Evolutionary conservation across 1,140 invertebrate genomes (phyloP), one percentile per base, ranked within the genome.

Genomic region (Monochamus saltuarius): DNA sequence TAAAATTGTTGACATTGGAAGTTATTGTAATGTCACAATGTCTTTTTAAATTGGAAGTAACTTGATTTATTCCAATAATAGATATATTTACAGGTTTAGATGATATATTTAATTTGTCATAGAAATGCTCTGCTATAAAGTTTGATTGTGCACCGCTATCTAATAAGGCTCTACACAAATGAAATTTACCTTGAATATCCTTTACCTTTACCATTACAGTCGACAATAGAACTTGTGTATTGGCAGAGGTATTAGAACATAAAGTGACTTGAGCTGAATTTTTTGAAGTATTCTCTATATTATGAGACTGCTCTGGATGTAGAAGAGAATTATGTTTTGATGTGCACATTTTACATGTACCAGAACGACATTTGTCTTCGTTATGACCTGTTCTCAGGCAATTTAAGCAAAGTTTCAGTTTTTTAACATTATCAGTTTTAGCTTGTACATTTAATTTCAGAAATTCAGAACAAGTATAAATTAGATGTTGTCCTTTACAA

Each of bases 1-100:
- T 42, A 37, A 62, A 66, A 7, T 46, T 35, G 17, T 50, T 59
- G 42, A 52, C 16, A 0, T 14, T 7, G n/a, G 43, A 38, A 1
- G 39, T 13, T 4, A 56, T 19, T 2, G 8, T 46, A 4, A 56
- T 0, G 4, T 29, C 42, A 13, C 54, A 56, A 14, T 56, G 45
- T 9, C 4, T 22, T 19, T 19, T 42, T 14, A 45, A 10, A 45
- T 45, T 45, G 11, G 43, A 45, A 13, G 14, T 8, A 2, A 53
- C 11, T 14, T 53, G 9, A 53, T 39, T 53, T 3, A 53, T 14
- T 7, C 51, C 51, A 10, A 13, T 19, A 38, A 53, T 19, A 8
- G 37, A 38, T 14, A 38, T 13, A 38, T 53, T 53, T 9, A 11
- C 14, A 3, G 14, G 16, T 6, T 7, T 11, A 9, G 6, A 16